These are phyloP conservation scores for Sebastes trivittatus DNA, from an alignment of 2,797 vertebrate species.

Conservation along the genomic window DNA sequence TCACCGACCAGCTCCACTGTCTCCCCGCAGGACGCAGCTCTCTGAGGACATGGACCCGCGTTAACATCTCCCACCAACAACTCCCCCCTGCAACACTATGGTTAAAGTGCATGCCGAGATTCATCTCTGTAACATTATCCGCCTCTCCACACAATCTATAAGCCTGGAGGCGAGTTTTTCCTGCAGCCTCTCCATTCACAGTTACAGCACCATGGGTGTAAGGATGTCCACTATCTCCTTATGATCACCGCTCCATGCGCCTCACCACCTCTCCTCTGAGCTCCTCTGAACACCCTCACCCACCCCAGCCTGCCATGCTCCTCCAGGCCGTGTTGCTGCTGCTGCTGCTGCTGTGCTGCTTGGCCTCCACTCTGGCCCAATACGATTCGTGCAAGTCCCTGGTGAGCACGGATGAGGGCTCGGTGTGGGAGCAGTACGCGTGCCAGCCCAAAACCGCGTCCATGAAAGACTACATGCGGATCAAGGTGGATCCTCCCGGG, in stretches of 20 bases:
- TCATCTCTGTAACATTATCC: constrained; percentile 48
- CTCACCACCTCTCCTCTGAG: constrained; percentile 74
- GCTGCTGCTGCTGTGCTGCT: constrained; percentile 79
- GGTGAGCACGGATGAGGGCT: constrained; percentile 95
- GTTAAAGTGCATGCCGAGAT: constrained; percentile 60
- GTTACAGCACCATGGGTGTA: constrained; percentile 23
- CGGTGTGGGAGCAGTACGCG: constrained; percentile 96
- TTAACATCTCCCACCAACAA: constrained; percentile 34
- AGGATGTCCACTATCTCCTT: constrained; percentile 49
- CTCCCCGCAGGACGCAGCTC: constrained; percentile 35
- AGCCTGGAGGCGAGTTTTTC: constrained; percentile 19
- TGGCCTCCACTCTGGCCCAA: constrained; percentile 88
- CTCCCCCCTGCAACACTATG: constrained; percentile 69
- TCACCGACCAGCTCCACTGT: constrained; percentile 16
- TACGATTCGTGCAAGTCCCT: constrained; percentile 98
- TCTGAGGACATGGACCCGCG: constrained; percentile 63
- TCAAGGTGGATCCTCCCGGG: constrained; percentile 92
- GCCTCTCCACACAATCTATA: constrained; percentile 39
- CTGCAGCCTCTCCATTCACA: neutral
- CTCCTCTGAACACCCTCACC: constrained; percentile 62
- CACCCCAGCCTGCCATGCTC: constrained; percentile 87
- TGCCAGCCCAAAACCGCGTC: constrained; percentile 92
- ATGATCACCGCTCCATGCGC: constrained; percentile 85
- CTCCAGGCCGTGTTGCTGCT: constrained; percentile 80
- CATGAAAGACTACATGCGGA: constrained; percentile 93